A percentile compares a stretch with the other conserved stretches of the same genome.
Evolutionary conservation across 2,797 vertebrate genomes (phyloP).

Genomic region (Gobionotothen gibberifrons): DNA sequence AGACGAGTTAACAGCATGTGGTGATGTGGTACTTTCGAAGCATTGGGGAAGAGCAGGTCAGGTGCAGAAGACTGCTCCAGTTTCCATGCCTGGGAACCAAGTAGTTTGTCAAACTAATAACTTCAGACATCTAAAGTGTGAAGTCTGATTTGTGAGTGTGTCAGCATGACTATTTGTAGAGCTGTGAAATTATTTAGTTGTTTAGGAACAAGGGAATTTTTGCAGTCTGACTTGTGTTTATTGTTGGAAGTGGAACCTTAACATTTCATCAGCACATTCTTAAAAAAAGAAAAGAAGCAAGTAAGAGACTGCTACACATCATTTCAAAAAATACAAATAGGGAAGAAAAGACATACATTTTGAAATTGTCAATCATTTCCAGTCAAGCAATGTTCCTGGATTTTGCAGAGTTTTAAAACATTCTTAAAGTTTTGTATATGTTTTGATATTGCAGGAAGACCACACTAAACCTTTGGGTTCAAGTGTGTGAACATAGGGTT

Average conservation of each 20-base stretch:
- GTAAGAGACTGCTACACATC: constrained; percentile 1
- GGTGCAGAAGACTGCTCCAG: constrained; percentile 14
- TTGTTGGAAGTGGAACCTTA: not conserved
- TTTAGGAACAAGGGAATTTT: not conserved
- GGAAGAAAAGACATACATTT: too few relatives aligned
- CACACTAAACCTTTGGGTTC: constrained; percentile 6
- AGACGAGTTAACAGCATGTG: constrained; percentile 30
- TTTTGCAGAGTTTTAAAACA: not conserved
- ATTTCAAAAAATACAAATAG: not conserved
- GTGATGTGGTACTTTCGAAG: constrained; percentile 24
- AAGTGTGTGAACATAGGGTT: constrained; percentile 25
- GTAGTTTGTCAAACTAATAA: not conserved
- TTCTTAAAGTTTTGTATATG: not conserved
- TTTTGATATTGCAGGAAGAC: not conserved
- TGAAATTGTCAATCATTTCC: not conserved
- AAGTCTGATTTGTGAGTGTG: not conserved
- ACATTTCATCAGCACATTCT: not conserved
- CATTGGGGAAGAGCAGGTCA: constrained; percentile 17
- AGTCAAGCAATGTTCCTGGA: not conserved
- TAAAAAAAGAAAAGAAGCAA: not conserved
- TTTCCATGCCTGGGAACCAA: constrained; percentile 8
- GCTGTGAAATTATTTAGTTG: not conserved
- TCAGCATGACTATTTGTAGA: not conserved
- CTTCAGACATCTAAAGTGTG: not conserved
- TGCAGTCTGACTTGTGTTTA: not conserved